Evolutionary conservation across 64 coral and sea anemone species (phyloP), one percentile per base, ranked within the genome.

Genomic region (Astreopora myriophthalma): DNA sequence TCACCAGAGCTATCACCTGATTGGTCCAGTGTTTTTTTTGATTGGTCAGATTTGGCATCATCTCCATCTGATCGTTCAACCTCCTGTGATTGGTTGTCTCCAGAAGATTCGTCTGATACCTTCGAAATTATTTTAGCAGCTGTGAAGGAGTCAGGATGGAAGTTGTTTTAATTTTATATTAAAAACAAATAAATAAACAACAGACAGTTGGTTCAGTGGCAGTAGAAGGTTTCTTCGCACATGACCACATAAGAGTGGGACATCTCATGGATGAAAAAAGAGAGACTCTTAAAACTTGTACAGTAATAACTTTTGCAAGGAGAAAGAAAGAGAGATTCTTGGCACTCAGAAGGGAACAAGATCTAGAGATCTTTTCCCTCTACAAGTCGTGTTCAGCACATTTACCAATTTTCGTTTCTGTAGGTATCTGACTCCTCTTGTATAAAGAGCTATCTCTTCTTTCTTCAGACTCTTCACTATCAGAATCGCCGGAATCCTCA

Each of bases 341-440:
- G 13, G 64, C 25, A 55, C 51, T 55, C 8, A 55, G 51, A 16
- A 14, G 5, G 42, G 11, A 46, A 11, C 0, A 46, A n/a, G n/a
- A n/a, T n/a, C n/a, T n/a, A n/a, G n/a, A n/a, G n/a, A n/a, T n/a
- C n/a, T n/a, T n/a, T n/a, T 46, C 42, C 5, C 5, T 46, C 42
- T 5, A 11, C 42, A 46, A 11, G 42, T 46, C 42, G 11, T 16
- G 12, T 55, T 3, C 51, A 55, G 51, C 17, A 55, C 13, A 31
- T 4, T 33, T 62, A 76, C 52, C 87, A 23, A 60, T 58, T 57
- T 64, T 22, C 10, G 26, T 76, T 63, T 90, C 88, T 1, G 65
- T 63, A n/a, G 81, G 57, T 19, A 95, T 95, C 30, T 85, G 60
- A 29, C 76, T 71, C 23, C 93, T 75, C 19, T 90, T 91, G 19